Percentiles rank a stretch among this genome's conserved stretches.
phyloP scores from a whole-genome alignment of 2,888 invertebrate genomes.

The Sthenelais limicola region DNA sequence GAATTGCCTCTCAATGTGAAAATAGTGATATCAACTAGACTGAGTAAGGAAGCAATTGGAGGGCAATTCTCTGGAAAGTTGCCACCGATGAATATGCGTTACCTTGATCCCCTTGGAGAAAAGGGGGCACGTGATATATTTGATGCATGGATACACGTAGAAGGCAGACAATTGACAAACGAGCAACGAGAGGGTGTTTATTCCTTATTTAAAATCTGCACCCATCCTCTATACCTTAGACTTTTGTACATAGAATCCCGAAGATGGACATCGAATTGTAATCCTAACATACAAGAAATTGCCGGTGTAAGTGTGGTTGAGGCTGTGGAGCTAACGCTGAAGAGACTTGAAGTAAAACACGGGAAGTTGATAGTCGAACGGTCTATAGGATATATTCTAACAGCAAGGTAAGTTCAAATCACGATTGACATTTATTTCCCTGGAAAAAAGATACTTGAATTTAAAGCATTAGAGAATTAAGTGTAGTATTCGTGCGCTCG shows the following conservation, averaged over 20 bases:
- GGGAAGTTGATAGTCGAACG: background rate
- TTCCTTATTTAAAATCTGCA: background rate
- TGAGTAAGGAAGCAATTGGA: background rate
- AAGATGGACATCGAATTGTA: background rate
- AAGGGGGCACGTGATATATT: background rate
- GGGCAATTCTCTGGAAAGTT: too few relatives aligned
- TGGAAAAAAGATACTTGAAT: too few relatives aligned
- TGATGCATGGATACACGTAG: conserved; percentile 4
- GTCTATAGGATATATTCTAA: conserved; percentile 4
- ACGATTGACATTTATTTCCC: too few relatives aligned
- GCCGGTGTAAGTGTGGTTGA: background rate
- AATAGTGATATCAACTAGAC: conserved; percentile 1
- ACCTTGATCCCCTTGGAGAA: background rate
- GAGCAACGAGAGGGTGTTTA: background rate
- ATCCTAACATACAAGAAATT: too few relatives aligned
- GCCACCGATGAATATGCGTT: too few relatives aligned
- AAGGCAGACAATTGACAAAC: background rate
- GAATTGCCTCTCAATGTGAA: background rate
- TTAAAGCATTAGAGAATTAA: too few relatives aligned
- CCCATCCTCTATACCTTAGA: conserved; percentile 6
- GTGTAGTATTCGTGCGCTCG: too few relatives aligned
- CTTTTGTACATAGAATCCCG: background rate
- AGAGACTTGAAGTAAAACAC: background rate
- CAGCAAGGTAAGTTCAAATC: conserved; percentile 16
- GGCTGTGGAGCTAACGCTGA: background rate